Evolutionary conservation across 2,113 vertebrate species (phyloP).

Genomic region (Mohoua ochrocephala): DNA sequence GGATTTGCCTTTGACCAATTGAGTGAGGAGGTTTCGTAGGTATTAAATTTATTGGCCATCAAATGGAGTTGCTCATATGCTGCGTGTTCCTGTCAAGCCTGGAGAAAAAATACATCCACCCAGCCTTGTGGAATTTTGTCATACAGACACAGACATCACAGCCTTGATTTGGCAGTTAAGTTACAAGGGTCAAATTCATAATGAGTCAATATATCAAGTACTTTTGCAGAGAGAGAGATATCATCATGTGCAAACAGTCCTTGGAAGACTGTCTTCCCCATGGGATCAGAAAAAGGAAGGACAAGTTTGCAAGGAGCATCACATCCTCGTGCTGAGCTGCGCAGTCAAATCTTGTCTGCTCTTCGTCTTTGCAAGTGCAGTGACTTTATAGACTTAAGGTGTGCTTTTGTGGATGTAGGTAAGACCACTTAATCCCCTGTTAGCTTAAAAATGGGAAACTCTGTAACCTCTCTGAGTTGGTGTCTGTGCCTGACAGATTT

Average conservation of each 20-base stretch:
- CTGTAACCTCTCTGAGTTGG: background rate
- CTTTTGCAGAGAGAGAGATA: background rate
- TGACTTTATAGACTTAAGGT: background rate
- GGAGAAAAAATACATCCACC: background rate
- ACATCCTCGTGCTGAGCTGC: rapidly evolving
- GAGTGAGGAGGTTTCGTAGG: background rate
- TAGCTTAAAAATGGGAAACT: background rate
- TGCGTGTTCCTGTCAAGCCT: background rate
- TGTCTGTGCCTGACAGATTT: background rate
- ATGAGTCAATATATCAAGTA: background rate
- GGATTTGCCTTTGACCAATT: background rate
- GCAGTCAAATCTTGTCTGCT: background rate
- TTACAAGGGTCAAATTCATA: background rate
- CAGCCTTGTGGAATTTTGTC: background rate
- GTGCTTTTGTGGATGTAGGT: background rate
- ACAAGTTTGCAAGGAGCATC: background rate
- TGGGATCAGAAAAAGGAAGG: background rate
- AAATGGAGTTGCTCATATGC: background rate
- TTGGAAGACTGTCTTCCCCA: background rate
- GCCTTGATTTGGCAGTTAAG: background rate
- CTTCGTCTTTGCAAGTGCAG: background rate
- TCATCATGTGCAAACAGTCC: background rate
- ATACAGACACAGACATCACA: background rate
- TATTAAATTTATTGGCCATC: background rate
- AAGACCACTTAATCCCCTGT: background rate